A percentile compares a stretch with the other conserved stretches of the same genome.
These are phyloP conservation scores for Tetramorium simillimum DNA, from an alignment of 1,140 invertebrate species.

Conservation along the genomic window DNA sequence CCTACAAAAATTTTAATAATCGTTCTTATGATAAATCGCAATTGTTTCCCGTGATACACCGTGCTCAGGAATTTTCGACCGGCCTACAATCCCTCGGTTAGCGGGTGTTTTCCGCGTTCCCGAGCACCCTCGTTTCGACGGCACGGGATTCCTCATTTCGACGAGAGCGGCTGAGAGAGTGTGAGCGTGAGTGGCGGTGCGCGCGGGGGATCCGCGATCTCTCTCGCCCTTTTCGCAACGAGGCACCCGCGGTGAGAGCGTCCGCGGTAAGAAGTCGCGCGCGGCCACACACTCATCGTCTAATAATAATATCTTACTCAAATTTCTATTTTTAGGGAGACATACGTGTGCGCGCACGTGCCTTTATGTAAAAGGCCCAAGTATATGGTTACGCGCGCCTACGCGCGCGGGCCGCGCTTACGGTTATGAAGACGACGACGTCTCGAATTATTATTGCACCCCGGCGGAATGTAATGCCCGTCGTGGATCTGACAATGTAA, in stretches of 20 bases:
- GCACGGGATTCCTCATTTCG: slow-evolving; percentile 41
- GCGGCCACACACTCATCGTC: slow-evolving; percentile 70
- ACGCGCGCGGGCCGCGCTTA: slow-evolving; percentile 49
- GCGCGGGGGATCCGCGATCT: slow-evolving; percentile 23
- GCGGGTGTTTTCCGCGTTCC: slow-evolving; percentile 24
- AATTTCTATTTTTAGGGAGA: slow-evolving; percentile 74
- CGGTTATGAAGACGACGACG: slow-evolving; percentile 47
- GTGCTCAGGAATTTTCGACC: background rate
- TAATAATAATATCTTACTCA: slow-evolving; percentile 75
- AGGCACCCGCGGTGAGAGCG: slow-evolving; percentile 2
- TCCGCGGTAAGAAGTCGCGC: slow-evolving; percentile 28
- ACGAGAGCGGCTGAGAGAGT: background rate
- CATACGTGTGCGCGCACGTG: slow-evolving; percentile 56
- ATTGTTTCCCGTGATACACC: background rate
- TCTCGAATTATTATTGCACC: slow-evolving; percentile 45
- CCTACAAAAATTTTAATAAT: background rate
- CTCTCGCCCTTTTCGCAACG: slow-evolving; percentile 54
- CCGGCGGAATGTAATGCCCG: slow-evolving; percentile 14
- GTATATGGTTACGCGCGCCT: slow-evolving; percentile 63
- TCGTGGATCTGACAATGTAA: slow-evolving; percentile 1
- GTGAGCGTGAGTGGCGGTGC: background rate
- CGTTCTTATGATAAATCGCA: background rate
- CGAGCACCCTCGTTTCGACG: slow-evolving; percentile 6
- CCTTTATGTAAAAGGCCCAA: slow-evolving; percentile 69
- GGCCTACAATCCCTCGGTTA: background rate